phyloP scores from a whole-genome alignment of 2,888 invertebrate genomes.

The Drosophila recens region DNA sequence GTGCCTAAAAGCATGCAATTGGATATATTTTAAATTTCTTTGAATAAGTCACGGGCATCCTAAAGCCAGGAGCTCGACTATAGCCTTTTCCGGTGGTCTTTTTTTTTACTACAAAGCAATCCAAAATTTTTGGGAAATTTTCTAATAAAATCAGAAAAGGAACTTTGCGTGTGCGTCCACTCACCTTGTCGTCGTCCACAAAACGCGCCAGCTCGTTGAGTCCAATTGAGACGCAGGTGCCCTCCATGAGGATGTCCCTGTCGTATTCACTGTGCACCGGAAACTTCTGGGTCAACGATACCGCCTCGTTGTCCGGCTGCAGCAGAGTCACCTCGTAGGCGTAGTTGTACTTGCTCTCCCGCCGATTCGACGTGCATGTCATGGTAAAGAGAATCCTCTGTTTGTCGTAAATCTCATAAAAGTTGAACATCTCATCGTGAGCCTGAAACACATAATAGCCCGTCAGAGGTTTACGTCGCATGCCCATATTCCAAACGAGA shows the following conservation, averaged over 20 bases:
- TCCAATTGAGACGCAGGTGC: conserved; percentile 82
- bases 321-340: conserved; percentile 84
- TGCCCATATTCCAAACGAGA: conserved; percentile 81
- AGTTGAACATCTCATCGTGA: conserved; percentile 84
- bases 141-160: no score
- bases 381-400: conserved; percentile 83
- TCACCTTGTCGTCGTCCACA: conserved; percentile 80
- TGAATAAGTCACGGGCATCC: no score
- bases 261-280: conserved; percentile 85
- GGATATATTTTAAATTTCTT: no score
- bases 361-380: conserved; percentile 83
- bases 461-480: conserved; percentile 80
- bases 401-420: conserved; percentile 84
- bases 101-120: no score
- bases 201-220: conserved; percentile 82
- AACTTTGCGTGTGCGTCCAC: no score
- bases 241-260: conserved; percentile 83
- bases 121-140: no score
- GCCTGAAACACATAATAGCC: conserved; percentile 84
- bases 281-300: conserved; percentile 83
- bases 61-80: no score
- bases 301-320: conserved; percentile 82
- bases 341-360: conserved; percentile 81
- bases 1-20: no score
- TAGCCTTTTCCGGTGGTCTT: no score